Percentiles rank a stretch among this genome's conserved stretches.
phyloP scores from a whole-genome alignment of 2,113 vertebrate genomes.

The rabbit (Oryctolagus cuniculus) region DNA sequence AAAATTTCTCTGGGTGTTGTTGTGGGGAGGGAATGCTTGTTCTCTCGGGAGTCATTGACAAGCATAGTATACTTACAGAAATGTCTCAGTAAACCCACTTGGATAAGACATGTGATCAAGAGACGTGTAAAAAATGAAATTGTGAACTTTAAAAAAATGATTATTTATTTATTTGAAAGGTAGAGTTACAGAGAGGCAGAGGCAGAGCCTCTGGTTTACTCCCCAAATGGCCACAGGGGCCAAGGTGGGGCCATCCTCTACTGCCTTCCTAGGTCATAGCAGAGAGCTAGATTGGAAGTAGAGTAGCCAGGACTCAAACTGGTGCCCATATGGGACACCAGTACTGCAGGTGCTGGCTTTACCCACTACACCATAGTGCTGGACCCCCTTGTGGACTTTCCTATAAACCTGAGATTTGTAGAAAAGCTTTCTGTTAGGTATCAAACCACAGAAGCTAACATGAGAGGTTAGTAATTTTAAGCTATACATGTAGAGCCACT shows the following conservation, averaged over 20 bases:
- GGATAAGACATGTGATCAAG: conserved; percentile 42
- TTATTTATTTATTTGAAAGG: too few species aligned
- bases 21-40: neutral
- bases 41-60: neutral
- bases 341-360: too few species aligned
- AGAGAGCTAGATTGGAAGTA: too few species aligned
- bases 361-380: too few species aligned
- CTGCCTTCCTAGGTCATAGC: too few species aligned
- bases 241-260: too few species aligned
- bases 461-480: conserved; percentile 19
- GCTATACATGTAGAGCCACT: neutral
- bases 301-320: too few species aligned
- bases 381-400: neutral
- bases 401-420: neutral
- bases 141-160: too few species aligned
- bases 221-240: too few species aligned
- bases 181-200: too few species aligned
- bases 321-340: too few species aligned
- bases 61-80: conserved; percentile 19
- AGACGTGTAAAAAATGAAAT: conserved; percentile 33
- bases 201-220: too few species aligned
- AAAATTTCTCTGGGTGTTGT: neutral
- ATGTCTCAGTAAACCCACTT: conserved; percentile 5
- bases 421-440: conserved; percentile 40
- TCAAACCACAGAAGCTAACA: neutral